These are phyloP conservation scores for Apamea epomidion DNA, from an alignment of 2,888 invertebrate genomes.

Conservation along the genomic window DNA sequence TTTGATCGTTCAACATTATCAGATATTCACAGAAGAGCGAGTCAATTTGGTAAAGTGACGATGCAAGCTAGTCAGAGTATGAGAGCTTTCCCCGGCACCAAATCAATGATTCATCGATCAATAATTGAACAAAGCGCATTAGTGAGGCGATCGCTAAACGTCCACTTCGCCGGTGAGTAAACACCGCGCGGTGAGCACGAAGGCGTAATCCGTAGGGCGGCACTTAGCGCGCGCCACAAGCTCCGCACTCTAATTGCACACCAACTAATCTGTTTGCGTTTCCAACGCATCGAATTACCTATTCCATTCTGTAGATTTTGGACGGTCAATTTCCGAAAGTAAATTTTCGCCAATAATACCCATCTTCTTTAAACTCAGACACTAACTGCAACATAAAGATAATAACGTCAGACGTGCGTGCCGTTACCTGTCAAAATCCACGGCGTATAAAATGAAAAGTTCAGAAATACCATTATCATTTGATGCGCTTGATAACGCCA, in stretches of 20 bases:
- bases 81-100: slow-evolving; percentile 60
- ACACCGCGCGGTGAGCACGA: slow-evolving; percentile 76
- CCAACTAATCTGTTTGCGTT: slow-evolving; percentile 88
- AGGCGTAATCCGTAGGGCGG: slow-evolving; percentile 88
- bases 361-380: not conserved
- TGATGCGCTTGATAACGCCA: slow-evolving; percentile 61
- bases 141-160: slow-evolving; percentile 84
- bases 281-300: slow-evolving; percentile 80
- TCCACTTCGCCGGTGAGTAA: slow-evolving; percentile 84
- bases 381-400: slow-evolving; percentile 30
- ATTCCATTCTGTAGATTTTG: slow-evolving; percentile 65
- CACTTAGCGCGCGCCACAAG: slow-evolving; percentile 88
- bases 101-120: slow-evolving; percentile 84
- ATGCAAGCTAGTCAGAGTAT: slow-evolving; percentile 51
- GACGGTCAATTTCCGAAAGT: slow-evolving; percentile 47
- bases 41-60: slow-evolving; percentile 53
- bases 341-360: slow-evolving; percentile 13
- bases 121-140: slow-evolving; percentile 85
- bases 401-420: slow-evolving; percentile 47
- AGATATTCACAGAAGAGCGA: slow-evolving; percentile 49
- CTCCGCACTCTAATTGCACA: slow-evolving; percentile 87
- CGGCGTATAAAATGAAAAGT: slow-evolving; percentile 55
- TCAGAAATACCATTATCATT: slow-evolving; percentile 65
- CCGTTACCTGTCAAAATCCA: slow-evolving; percentile 49
- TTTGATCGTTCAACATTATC: slow-evolving; percentile 25